These are phyloP conservation scores for Oceanites oceanicus DNA, from an alignment of 2,113 vertebrate genomes.

Conservation along the genomic window DNA sequence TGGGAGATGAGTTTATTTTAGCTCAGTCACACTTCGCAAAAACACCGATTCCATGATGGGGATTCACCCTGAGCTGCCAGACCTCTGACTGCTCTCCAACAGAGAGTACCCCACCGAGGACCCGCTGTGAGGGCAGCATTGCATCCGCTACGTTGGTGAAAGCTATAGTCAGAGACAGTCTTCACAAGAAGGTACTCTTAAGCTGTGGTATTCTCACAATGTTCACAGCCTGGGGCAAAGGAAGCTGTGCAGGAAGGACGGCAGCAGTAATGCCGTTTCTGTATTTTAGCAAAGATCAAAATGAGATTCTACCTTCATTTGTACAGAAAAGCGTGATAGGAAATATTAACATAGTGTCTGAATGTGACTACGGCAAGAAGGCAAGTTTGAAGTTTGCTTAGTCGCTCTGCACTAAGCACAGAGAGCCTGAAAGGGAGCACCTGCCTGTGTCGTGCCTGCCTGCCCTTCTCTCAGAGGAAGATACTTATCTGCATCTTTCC, in stretches of 20 bases:
- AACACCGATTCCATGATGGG: fast-evolving
- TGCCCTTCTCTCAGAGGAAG: background rate
- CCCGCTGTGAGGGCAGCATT: fast-evolving
- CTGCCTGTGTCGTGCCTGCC: too few relatives aligned
- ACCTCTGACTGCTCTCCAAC: background rate
- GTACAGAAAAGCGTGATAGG: background rate
- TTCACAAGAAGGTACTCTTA: background rate
- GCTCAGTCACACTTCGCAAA: background rate
- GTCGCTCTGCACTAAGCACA: background rate
- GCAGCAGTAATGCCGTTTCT: background rate
- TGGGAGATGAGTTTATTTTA: background rate
- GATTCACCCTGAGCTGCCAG: background rate
- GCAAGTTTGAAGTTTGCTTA: background rate
- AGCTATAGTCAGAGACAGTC: background rate
- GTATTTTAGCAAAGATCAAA: background rate
- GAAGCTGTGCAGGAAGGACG: background rate
- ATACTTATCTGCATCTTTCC: background rate
- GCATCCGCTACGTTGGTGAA: fast-evolving
- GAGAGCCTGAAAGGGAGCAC: background rate
- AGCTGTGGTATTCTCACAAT: fast-evolving
- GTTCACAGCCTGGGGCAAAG: background rate
- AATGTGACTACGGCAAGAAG: background rate
- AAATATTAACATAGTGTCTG: background rate
- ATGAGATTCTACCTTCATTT: background rate
- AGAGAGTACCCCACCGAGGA: background rate